phyloP scores from a whole-genome alignment of 2,113 vertebrate species.

The Chinchilla lanigera region DNA sequence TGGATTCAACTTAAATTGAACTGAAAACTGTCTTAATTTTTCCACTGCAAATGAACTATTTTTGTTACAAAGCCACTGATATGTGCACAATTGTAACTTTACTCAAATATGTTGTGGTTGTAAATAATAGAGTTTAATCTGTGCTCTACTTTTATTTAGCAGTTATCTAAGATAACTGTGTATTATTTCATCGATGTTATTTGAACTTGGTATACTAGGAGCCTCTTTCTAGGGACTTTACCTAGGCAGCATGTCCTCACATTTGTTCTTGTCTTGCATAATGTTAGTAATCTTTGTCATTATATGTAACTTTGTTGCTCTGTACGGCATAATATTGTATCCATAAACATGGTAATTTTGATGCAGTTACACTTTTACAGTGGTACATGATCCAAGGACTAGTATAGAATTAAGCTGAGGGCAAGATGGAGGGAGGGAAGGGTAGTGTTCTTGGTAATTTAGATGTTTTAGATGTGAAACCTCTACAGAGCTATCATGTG shows the following conservation, averaged over 20 bases:
- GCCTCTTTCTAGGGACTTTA: conserved; percentile 67
- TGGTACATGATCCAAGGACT: conserved; percentile 80
- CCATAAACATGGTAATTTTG: conserved; percentile 79
- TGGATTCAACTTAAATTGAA: conserved; percentile 75
- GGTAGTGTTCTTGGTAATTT: conserved; percentile 81
- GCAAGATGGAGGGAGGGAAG: conserved; percentile 76
- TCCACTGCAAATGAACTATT: conserved; percentile 77
- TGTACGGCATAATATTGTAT: conserved; percentile 79
- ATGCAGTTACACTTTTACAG: conserved; percentile 76
- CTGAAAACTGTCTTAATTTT: conserved; percentile 74
- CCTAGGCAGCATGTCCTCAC: conserved; percentile 74
- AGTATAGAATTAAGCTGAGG: conserved; percentile 79
- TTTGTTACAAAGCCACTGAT: conserved; percentile 81
- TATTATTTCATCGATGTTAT: conserved; percentile 78
- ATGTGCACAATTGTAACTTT: conserved; percentile 82
- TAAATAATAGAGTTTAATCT: conserved; percentile 81
- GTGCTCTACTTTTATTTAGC: conserved; percentile 79
- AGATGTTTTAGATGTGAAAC: conserved; percentile 81
- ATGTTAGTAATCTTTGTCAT: conserved; percentile 76
- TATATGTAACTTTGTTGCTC: conserved; percentile 77
- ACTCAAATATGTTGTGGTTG: conserved; percentile 77
- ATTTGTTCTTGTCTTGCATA: conserved; percentile 77
- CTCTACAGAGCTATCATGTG: conserved; percentile 82
- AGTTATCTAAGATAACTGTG: conserved; percentile 71
- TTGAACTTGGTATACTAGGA: conserved; percentile 75